Evolutionary conservation across 64 coral and sea anemone species (phyloP), one percentile per base, ranked within the genome.

Genomic region (Stylophora pistillata): DNA sequence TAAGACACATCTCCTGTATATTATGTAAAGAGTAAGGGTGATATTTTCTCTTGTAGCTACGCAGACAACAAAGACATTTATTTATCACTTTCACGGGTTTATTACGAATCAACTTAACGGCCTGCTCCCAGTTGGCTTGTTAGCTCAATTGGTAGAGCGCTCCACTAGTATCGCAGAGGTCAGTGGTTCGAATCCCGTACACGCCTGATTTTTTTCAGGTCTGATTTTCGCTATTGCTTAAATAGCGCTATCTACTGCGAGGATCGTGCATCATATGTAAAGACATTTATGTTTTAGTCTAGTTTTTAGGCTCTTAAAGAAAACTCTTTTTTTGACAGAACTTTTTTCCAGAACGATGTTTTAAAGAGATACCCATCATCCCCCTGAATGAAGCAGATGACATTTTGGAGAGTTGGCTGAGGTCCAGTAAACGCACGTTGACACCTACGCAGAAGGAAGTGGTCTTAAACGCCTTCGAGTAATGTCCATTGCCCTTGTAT

Each of bases 401-500:
- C 12, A 90, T 94, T 60, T 54, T 94, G 26, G 71, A 78, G 23
- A 90, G 84, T 52, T 94, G 87, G 93, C 33, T 94, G 20, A 33
- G 31, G 16, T 69, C 88, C 25, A 32, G 62, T 17, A 30, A 87
- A 52, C 80, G 88, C 59, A 18, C 62, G 16, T 64, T 94, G 31
- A 86, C 55, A 12, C 65, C 80, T 14, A 4, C 41, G 13, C 93
- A 94, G 55, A 85, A 85, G 29, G 57, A 87, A 37, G 54, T 86
- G n/a, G 88, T 94, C 13, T 65, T 94, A 4, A 85, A 94, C 14
- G 75, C 58, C 20, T 94, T 94, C 70, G 26, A 87, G 29, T 17
- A 86, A 30, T 94, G 93, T 32, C 88, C 87, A 55, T 68, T 94
- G 32, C 93, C 93, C 1, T 70, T 94, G 30, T 90, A 74, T 30